Percentiles rank a stretch among this genome's conserved stretches.
phyloP scores from a whole-genome alignment of 2,888 invertebrate species.

The Meta bourneti region DNA sequence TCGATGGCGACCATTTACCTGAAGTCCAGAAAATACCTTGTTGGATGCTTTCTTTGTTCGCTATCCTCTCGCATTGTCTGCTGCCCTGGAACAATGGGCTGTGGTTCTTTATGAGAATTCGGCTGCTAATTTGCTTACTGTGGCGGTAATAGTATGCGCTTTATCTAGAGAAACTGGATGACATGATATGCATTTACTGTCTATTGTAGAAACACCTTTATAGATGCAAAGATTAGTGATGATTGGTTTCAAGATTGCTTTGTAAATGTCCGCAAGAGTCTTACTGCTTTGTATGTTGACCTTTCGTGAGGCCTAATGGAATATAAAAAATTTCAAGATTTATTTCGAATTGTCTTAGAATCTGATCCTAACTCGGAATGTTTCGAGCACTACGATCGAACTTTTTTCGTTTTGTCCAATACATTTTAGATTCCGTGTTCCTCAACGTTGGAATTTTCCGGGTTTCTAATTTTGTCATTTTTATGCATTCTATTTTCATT shows the following conservation, averaged over 20 bases:
- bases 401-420: too few species aligned
- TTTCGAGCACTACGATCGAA: too few species aligned
- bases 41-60: constrained; percentile 36
- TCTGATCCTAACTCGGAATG: background rate
- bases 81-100: background rate
- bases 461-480: too few species aligned
- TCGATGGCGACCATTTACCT: constrained; percentile 35
- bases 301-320: background rate
- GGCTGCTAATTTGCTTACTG: constrained; percentile 6
- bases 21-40: background rate
- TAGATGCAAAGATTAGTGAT: background rate
- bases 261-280: background rate
- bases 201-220: background rate
- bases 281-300: background rate
- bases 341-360: background rate
- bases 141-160: constrained; percentile 4
- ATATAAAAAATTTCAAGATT: background rate
- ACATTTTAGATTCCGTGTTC: too few species aligned
- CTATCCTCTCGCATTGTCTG: background rate
- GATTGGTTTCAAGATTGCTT: constrained; percentile 19
- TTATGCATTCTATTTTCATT: too few species aligned
- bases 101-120: constrained; percentile 29
- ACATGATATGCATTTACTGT: background rate
- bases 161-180: constrained; percentile 33
- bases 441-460: too few species aligned